Conservation (phyloP, 1,140 invertebrate species). For the Uloborus diversus region DNA sequence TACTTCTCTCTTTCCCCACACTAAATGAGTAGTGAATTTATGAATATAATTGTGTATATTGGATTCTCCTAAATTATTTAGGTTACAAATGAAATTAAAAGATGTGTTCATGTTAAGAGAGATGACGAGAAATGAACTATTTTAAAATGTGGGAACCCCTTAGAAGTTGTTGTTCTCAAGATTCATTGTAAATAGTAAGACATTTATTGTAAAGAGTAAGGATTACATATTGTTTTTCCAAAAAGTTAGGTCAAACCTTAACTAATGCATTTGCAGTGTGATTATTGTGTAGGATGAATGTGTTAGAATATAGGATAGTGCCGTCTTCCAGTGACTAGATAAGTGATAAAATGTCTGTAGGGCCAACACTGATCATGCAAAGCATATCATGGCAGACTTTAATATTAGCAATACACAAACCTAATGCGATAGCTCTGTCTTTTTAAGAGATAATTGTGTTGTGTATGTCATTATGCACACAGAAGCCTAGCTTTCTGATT, state of each 20-base stretch:
- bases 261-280: conserved; percentile 50
- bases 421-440: conserved; percentile 38
- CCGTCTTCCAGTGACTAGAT: conserved; percentile 52
- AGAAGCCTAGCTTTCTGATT: conserved; percentile 40
- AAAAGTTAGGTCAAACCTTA: conserved; percentile 46
- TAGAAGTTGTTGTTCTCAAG: too few relatives aligned
- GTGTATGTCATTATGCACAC: conserved; percentile 45
- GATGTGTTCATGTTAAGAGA: too few relatives aligned
- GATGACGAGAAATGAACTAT: too few relatives aligned
- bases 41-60: too few relatives aligned
- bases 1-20: too few relatives aligned
- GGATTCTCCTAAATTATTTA: too few relatives aligned
- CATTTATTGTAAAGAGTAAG: too few relatives aligned
- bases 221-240: conserved; percentile 31
- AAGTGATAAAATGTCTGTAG: conserved; percentile 55
- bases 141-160: too few relatives aligned
- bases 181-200: too few relatives aligned
- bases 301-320: conserved; percentile 53
- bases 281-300: conserved; percentile 54
- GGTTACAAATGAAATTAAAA: too few relatives aligned
- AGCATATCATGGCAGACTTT: conserved; percentile 55
- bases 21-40: too few relatives aligned
- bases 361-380: conserved; percentile 51
- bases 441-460: conserved; percentile 46
- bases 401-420: conserved; percentile 54